Conservation (phyloP, 2,113 vertebrate genomes). For the Melanerpes formicivorus region DNA sequence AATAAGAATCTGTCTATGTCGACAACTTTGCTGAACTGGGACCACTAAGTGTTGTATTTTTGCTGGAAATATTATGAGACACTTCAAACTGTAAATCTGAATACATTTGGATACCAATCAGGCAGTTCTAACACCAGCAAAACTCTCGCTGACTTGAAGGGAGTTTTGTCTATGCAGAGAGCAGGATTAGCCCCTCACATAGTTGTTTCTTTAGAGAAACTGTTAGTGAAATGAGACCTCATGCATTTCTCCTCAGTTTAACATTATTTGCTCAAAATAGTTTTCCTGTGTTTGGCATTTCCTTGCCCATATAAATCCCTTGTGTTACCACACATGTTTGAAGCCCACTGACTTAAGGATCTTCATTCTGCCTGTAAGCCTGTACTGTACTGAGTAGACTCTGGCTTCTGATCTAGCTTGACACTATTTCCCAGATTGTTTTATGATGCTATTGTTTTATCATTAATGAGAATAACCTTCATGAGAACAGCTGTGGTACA, state of each 20-base stretch:
- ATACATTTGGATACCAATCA: constrained; percentile 35
- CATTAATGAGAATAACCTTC: not conserved
- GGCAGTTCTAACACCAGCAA: constrained; percentile 3
- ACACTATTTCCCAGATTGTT: not conserved
- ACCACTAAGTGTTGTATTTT: constrained; percentile 25
- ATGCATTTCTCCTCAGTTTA: not conserved
- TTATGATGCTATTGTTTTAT: not conserved
- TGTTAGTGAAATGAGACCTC: not conserved
- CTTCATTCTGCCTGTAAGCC: not conserved
- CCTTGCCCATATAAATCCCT: not conserved
- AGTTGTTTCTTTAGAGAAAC: constrained; percentile 20
- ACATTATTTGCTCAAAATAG: not conserved
- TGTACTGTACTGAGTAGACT: not conserved
- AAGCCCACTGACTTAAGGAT: not conserved
- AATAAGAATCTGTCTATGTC: constrained; percentile 22
- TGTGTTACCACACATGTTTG: not conserved
- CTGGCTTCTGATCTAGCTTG: not conserved
- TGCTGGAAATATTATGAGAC: constrained; percentile 37
- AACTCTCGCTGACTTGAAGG: not conserved
- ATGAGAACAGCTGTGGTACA: not conserved
- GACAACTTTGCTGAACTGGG: not conserved
- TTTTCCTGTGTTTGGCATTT: not conserved
- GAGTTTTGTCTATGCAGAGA: not conserved
- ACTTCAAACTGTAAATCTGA: constrained; percentile 41
- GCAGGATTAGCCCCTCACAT: not conserved